Conservation (phyloP, 2,888 invertebrate genomes). For the Meghimatium bilineatum region DNA sequence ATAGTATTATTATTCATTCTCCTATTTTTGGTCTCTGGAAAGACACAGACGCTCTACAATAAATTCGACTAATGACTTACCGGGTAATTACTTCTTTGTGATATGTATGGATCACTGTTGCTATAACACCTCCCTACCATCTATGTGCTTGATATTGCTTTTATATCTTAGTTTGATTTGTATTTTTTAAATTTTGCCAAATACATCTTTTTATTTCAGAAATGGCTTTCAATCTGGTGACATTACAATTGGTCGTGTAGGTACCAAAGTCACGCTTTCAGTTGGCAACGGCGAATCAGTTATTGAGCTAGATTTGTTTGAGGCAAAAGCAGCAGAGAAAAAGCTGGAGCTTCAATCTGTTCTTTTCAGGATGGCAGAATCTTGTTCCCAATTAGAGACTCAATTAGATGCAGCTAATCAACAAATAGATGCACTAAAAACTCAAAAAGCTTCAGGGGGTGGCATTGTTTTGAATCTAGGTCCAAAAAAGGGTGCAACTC, state of each 20-base stretch:
- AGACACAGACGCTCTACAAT: too few relatives aligned
- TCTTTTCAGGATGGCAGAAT: constrained; percentile 67
- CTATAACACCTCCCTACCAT: too few relatives aligned
- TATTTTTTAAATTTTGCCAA: too few relatives aligned
- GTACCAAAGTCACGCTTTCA: constrained; percentile 65
- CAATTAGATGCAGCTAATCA: constrained; percentile 66
- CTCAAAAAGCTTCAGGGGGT: constrained; percentile 56
- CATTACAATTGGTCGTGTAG: constrained; percentile 62
- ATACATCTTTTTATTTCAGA: constrained; percentile 58
- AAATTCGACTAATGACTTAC: too few relatives aligned
- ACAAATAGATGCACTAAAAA: constrained; percentile 63
- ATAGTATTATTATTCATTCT: too few relatives aligned
- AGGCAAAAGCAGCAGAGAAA: constrained; percentile 71
- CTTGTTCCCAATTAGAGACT: constrained; percentile 58
- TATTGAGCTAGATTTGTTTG: constrained; percentile 68
- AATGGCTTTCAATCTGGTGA: constrained; percentile 66
- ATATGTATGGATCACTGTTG: too few relatives aligned
- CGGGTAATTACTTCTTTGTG: too few relatives aligned
- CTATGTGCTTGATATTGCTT: too few relatives aligned
- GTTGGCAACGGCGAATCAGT: constrained; percentile 65
- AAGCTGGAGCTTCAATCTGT: constrained; percentile 68
- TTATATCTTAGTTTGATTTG: too few relatives aligned
- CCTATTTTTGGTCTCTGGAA: too few relatives aligned
- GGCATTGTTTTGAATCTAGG: constrained; percentile 59
- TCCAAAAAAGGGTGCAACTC: constrained; percentile 61